phyloP scores from a whole-genome alignment of 2,888 invertebrate species.

The Nephrocerus scutellatus region DNA sequence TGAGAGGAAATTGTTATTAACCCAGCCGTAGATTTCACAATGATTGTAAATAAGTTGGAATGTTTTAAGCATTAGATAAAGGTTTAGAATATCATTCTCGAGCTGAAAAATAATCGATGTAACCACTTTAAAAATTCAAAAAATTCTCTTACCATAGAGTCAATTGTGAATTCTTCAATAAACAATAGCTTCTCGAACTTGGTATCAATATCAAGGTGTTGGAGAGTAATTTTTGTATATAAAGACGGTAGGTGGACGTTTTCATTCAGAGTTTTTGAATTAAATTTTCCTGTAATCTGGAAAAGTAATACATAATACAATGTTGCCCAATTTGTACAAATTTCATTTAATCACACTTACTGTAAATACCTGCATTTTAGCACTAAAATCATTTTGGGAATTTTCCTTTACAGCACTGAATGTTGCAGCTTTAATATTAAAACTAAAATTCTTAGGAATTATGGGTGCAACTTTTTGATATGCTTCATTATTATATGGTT shows the following conservation, averaged over 20 bases:
- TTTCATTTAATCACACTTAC: conserved; percentile 40
- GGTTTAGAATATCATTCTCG: conserved; percentile 57
- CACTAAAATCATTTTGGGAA: conserved; percentile 63
- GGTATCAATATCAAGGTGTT: conserved; percentile 57
- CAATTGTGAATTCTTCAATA: conserved; percentile 54
- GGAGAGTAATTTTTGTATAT: conserved; percentile 58
- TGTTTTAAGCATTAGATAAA: conserved; percentile 63
- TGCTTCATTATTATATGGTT: conserved; percentile 47
- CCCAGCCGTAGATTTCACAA: conserved; percentile 54
- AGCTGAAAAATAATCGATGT: conserved; percentile 28
- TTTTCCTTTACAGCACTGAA: conserved; percentile 63
- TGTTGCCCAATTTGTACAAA: conserved; percentile 11
- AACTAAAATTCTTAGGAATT: conserved; percentile 73
- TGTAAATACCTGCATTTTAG: conserved; percentile 60
- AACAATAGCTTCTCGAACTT: conserved; percentile 54
- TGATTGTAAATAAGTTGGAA: conserved; percentile 64
- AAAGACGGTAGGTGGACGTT: conserved; percentile 51
- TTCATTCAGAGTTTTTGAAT: conserved; percentile 47
- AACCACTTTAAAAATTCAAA: conserved; percentile 2
- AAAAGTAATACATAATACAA: conserved; percentile 12
- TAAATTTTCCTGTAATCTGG: conserved; percentile 56
- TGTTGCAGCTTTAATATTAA: conserved; percentile 66
- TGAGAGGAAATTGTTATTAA: conserved; percentile 52
- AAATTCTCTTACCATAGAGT: conserved; percentile 48
- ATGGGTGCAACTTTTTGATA: conserved; percentile 65